A percentile compares a stretch with the other conserved stretches of the same genome.
phyloP scores from a whole-genome alignment of 2,797 vertebrate species.

The Emys orbicularis region DNA sequence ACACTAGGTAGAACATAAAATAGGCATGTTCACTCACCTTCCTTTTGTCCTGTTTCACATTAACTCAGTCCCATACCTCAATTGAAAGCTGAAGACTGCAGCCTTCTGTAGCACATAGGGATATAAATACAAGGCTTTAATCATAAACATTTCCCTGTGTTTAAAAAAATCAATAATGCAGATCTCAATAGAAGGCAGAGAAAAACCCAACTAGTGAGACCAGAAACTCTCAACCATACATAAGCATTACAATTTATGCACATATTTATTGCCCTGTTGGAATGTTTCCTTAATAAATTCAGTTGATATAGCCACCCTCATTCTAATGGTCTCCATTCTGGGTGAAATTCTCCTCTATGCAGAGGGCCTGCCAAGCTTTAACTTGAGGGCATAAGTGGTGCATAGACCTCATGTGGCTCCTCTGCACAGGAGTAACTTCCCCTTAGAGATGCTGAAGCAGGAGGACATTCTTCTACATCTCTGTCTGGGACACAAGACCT shows the following conservation, averaged over 20 bases:
- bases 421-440: background rate
- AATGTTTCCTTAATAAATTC: background rate
- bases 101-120: background rate
- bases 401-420: background rate
- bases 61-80: background rate
- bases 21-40: background rate
- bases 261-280: background rate
- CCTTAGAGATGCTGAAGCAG: background rate
- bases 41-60: background rate
- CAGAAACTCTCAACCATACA: background rate
- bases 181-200: background rate
- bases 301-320: background rate
- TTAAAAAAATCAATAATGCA: background rate
- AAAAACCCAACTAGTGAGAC: background rate
- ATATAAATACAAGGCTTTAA: background rate
- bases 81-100: background rate
- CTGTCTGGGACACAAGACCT: background rate
- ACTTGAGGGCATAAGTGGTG: no score
- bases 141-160: background rate
- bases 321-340: background rate
- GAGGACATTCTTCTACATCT: accelerated
- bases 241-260: background rate
- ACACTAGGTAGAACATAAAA: background rate
- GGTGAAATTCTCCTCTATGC: background rate
- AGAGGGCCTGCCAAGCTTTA: background rate